Conservation (phyloP, 2,797 vertebrate genomes). For the Linurgus olivaceus region DNA sequence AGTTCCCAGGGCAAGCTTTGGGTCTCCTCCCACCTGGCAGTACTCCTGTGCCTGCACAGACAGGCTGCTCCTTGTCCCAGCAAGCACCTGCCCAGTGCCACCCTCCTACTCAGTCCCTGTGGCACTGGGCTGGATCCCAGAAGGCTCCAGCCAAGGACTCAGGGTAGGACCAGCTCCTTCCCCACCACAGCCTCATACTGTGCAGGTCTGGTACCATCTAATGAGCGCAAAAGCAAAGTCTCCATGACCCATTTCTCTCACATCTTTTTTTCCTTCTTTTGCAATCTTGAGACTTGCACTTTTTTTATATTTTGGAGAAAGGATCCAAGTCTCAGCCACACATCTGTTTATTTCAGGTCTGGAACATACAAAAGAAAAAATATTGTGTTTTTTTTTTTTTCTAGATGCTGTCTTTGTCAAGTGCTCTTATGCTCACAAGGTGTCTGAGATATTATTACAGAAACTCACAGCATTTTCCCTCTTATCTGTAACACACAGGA, state of each 20-base stretch:
- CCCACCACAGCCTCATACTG: accelerated
- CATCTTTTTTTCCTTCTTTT: neutral
- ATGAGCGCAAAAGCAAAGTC: neutral
- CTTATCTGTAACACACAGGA: neutral
- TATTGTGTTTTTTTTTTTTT: neutral
- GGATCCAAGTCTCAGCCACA: neutral
- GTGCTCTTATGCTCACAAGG: neutral
- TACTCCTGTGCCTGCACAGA: neutral
- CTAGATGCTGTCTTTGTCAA: neutral
- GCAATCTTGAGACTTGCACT: neutral
- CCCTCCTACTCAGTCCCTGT: neutral
- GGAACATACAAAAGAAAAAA: neutral
- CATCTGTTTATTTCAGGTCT: neutral
- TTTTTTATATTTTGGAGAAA: neutral
- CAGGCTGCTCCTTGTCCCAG: neutral
- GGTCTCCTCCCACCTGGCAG: neutral
- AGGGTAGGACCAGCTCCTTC: neutral
- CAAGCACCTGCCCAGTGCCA: neutral
- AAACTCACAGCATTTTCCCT: neutral
- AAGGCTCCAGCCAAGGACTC: neutral
- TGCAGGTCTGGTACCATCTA: neutral
- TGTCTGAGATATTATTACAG: neutral
- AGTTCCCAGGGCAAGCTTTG: neutral
- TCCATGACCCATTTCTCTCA: neutral
- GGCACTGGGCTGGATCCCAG: neutral